Evolutionary conservation across 1,140 invertebrate genomes (phyloP), one percentile per base, ranked within the genome.

Genomic region (Drosophila tani): DNA sequence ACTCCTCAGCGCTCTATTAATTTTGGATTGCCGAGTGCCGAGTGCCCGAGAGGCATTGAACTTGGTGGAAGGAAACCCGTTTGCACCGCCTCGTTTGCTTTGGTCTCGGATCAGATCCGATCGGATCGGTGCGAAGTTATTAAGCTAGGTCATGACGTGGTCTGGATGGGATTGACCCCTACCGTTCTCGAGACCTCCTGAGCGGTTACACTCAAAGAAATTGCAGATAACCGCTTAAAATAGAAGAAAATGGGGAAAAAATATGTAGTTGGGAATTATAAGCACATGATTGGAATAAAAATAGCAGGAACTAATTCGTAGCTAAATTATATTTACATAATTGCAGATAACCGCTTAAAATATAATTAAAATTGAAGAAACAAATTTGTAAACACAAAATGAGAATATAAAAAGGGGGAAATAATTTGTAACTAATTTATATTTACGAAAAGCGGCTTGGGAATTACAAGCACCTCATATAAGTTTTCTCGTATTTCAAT

Each of bases 61-160:
- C 24, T 50, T 11, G 24, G 35, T 35, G 58, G 38, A 50, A 24
- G 64, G 40, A 63, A 63, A 75, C 73, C 59, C 41, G 73, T 78
- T 70, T 70, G 32, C n/a, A n/a, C n/a, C 29, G 67, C 21, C 49
- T 55, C 67, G 32, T 14, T 65, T 32, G 50, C 38, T 56, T 56
- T 1, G 50, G 35, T 29, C 49, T 35, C 41, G 43, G 47, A 45
- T 57, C 47, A n/a, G 32, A 19, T 46, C 14, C 6, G 41, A 32
- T 35, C 41, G 17, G 35, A 17, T 56, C 15, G 45, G n/a, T 27
- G 27, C n/a, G 24, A 60, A 60, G 43, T 78, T 79, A 79, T 79
- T 79, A 79, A 79, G 76, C 75, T 79, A 79, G 76, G 76, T 79
- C 76, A 79, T 79, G 76, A 79, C 66, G 67, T 57, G 21, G n/a